A percentile compares a stretch with the other conserved stretches of the same genome.
phyloP scores from a whole-genome alignment of 2,113 vertebrate species.

The Corythornis madagascariensis region DNA sequence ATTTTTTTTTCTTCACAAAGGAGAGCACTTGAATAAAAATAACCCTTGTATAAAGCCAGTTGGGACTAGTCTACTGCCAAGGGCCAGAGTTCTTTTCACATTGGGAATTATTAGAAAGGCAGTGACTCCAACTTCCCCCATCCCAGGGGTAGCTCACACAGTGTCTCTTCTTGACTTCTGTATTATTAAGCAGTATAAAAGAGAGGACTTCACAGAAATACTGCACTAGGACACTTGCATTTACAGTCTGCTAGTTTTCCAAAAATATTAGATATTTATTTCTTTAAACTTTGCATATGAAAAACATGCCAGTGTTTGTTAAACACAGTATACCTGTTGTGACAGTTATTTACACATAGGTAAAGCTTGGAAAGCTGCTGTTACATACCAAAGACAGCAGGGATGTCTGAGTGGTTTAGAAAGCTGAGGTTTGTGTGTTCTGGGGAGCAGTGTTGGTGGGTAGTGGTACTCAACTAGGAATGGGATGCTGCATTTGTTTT shows the following conservation, averaged over 20 bases:
- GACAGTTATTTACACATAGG: background rate
- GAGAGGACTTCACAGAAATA: background rate
- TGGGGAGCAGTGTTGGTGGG: background rate
- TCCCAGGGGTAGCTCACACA: background rate
- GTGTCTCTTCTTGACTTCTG: background rate
- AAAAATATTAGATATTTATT: background rate
- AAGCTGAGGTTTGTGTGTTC: background rate
- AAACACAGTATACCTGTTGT: background rate
- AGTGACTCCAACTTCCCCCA: background rate
- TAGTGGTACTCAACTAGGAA: background rate
- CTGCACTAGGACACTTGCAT: background rate
- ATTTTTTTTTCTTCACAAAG: constrained; percentile 57
- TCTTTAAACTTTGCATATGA: background rate
- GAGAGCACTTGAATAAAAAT: constrained; percentile 71
- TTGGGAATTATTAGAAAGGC: constrained; percentile 44
- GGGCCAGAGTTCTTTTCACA: constrained; percentile 24
- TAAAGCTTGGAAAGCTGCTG: background rate
- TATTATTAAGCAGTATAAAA: background rate
- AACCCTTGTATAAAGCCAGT: constrained; percentile 38
- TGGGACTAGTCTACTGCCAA: constrained; percentile 50
- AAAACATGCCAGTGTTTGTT: background rate
- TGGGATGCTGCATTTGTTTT: background rate
- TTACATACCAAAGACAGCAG: background rate
- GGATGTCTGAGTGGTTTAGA: background rate
- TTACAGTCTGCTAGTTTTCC: background rate